Base-by-base conservation (phyloP, 1,140 invertebrate species). In the Drosophila dunni region DNA sequence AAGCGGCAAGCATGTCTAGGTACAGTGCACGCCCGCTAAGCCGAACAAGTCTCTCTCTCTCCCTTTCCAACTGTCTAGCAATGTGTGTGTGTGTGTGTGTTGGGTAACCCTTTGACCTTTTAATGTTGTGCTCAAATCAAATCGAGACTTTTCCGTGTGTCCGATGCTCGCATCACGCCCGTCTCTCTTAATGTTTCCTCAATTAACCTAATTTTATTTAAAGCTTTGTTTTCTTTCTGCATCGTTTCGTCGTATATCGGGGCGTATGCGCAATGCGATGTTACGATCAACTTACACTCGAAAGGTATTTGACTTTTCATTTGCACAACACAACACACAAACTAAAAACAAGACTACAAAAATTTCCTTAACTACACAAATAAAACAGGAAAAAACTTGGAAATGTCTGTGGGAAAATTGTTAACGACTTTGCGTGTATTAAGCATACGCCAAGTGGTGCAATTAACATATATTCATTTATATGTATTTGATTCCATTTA, bases 91-190 rank as follows among this genome's bases (percentile, higher is more conserved):
- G 7, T 36, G 33, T 44, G 38, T 58, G 38, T 46, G 42, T 42
- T 15, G n/a, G 45, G 56, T 62, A 81, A 84, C 82, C 78, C 75
- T 54, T 44, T 79, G 78, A 89, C 84, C 84, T 73, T 75, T 73
- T 70, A 70, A 76, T 84, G 81, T 80, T 80, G 64, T 68, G 72
- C 81, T 76, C 78, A 89, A 89, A 89, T 89, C 84, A 89, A 89
- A 89, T 79, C 77, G 74, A 67, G 67, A 51, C 69, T 76, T 67
- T 61, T 72, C 67, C 48, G 54, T 61, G 48, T 76, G 77, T 63
- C 68, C 76, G 81, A 89, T 84, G 81, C 84, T 81, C 81, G 70
- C 74, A 89, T 80, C 84, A 89, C 84, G 84, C 84, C 84, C 78
- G 70, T 61, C 62, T 53, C 62, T 53, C 65, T 70, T 74, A 78